These are phyloP conservation scores for Macrophya annulata DNA, from an alignment of 2,888 invertebrate species.

Conservation along the genomic window DNA sequence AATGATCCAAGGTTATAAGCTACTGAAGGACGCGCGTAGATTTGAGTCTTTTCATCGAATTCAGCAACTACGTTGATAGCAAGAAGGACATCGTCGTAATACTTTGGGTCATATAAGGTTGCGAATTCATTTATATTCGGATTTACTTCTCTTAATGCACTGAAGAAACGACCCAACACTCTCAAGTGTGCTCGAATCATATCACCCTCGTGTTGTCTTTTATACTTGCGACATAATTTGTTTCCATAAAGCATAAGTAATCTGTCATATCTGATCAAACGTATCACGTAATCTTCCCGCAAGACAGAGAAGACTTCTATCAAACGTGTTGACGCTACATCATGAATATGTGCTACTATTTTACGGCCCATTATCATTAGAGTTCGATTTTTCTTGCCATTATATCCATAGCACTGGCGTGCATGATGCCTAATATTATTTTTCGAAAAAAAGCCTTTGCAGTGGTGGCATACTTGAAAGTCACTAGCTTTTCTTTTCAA, in stretches of 20 bases:
- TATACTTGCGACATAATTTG: constrained; percentile 58
- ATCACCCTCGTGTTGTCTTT: constrained; percentile 50
- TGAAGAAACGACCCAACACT: constrained; percentile 51
- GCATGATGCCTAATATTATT: constrained; percentile 57
- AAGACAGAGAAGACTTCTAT: constrained; percentile 54
- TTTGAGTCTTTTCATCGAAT: constrained; percentile 28
- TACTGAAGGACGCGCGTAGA: constrained; percentile 10
- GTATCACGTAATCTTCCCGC: constrained; percentile 53
- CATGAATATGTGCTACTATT: constrained; percentile 23
- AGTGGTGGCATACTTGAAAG: constrained; percentile 57
- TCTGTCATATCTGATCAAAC: constrained; percentile 56
- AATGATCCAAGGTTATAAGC: constrained; percentile 36
- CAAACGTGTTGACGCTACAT: not conserved
- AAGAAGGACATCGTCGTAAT: constrained; percentile 51
- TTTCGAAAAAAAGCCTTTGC: constrained; percentile 56
- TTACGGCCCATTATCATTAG: constrained; percentile 1
- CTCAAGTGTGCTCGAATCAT: constrained; percentile 57
- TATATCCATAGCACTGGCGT: constrained; percentile 11
- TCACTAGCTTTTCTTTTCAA: constrained; percentile 53
- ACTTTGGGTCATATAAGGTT: constrained; percentile 54
- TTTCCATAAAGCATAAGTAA: constrained; percentile 57
- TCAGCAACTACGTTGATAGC: constrained; percentile 54
- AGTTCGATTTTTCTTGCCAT: not conserved
- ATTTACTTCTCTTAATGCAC: constrained; percentile 56
- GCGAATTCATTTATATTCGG: constrained; percentile 38